Percentiles rank a stretch among this genome's conserved stretches.
phyloP scores from a whole-genome alignment of 2,888 invertebrate species.

The Gryllus longicercus region DNA sequence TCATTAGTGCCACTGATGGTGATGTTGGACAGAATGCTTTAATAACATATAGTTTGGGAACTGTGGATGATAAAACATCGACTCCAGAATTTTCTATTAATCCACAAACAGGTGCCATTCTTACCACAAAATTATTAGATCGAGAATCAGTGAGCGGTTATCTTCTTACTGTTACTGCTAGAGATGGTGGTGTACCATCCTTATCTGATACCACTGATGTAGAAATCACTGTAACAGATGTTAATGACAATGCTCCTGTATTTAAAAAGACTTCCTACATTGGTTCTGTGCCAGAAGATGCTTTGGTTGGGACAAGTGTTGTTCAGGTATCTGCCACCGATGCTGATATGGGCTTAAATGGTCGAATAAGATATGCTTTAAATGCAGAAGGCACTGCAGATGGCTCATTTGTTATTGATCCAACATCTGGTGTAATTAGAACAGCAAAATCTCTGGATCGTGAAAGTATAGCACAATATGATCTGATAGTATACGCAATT shows the following conservation, averaged over 20 bases:
- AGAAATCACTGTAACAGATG: constrained; percentile 90
- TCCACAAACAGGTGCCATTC: constrained; percentile 87
- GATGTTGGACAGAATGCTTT: constrained; percentile 92
- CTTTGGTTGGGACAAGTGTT: constrained; percentile 74
- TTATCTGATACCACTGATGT: constrained; percentile 92
- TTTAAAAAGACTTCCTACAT: constrained; percentile 81
- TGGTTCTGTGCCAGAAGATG: constrained; percentile 82
- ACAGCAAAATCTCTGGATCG: constrained; percentile 87
- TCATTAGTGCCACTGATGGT: constrained; percentile 87
- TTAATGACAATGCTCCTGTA: constrained; percentile 90
- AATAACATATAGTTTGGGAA: constrained; percentile 59
- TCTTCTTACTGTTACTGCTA: constrained; percentile 84
- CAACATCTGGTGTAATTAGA: constrained; percentile 85
- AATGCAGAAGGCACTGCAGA: constrained; percentile 65
- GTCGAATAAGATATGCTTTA: constrained; percentile 76
- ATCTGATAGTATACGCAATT: constrained; percentile 79
- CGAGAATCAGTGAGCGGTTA: constrained; percentile 77
- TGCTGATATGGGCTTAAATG: constrained; percentile 82
- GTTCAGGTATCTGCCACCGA: constrained; percentile 78
- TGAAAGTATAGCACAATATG: constrained; percentile 82
- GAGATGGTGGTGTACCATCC: constrained; percentile 87
- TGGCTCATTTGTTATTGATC: constrained; percentile 88
- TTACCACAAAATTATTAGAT: constrained; percentile 80
- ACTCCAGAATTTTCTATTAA: constrained; percentile 78
- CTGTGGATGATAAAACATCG: constrained; percentile 57